phyloP scores from a whole-genome alignment of 2,797 vertebrate genomes.

The Gila robusta region DNA sequence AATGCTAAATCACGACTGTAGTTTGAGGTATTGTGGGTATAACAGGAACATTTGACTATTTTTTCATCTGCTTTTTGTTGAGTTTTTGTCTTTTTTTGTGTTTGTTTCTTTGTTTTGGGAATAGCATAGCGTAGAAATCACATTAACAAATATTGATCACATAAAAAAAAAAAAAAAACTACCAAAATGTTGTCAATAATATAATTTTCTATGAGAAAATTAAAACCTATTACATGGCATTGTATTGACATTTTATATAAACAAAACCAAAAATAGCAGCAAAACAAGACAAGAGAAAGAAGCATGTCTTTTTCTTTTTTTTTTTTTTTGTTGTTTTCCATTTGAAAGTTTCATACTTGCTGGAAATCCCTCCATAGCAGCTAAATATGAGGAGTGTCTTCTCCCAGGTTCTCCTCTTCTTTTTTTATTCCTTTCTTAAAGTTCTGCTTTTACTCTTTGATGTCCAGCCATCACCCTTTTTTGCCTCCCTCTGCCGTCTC shows the following conservation, averaged over 20 bases:
- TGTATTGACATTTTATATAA: slow-evolving; percentile 91
- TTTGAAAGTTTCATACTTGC: slow-evolving; percentile 80
- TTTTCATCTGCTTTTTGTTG: slow-evolving; percentile 71
- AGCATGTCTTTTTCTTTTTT: slow-evolving; percentile 79
- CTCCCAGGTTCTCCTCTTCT: slow-evolving; percentile 76
- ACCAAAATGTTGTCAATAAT: slow-evolving; percentile 89
- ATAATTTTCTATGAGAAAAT: slow-evolving; percentile 97
- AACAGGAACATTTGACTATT: slow-evolving; percentile 84
- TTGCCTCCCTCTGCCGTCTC: slow-evolving; percentile 79
- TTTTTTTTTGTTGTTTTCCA: slow-evolving; percentile 55
- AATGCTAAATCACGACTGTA: slow-evolving; percentile 84
- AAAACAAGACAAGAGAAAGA: slow-evolving; percentile 91
- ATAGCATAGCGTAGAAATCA: slow-evolving; percentile 90
- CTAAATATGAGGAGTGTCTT: slow-evolving; percentile 86
- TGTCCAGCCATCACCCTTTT: slow-evolving; percentile 81
- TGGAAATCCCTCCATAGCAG: slow-evolving; percentile 95
- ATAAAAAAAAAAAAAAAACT: slow-evolving; percentile 79
- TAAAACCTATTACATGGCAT: slow-evolving; percentile 91
- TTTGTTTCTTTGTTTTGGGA: slow-evolving; percentile 83
- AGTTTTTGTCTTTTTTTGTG: slow-evolving; percentile 77
- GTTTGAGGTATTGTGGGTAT: slow-evolving; percentile 96
- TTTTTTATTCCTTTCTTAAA: slow-evolving; percentile 72
- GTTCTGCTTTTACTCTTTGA: slow-evolving; percentile 81
- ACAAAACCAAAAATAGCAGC: slow-evolving; percentile 94
- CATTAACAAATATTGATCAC: slow-evolving; percentile 91